Percentiles rank a stretch among this genome's conserved stretches.
These are phyloP conservation scores for Scrobipalpa atriplicella DNA, from an alignment of 2,888 invertebrate genomes.

Conservation along the genomic window DNA sequence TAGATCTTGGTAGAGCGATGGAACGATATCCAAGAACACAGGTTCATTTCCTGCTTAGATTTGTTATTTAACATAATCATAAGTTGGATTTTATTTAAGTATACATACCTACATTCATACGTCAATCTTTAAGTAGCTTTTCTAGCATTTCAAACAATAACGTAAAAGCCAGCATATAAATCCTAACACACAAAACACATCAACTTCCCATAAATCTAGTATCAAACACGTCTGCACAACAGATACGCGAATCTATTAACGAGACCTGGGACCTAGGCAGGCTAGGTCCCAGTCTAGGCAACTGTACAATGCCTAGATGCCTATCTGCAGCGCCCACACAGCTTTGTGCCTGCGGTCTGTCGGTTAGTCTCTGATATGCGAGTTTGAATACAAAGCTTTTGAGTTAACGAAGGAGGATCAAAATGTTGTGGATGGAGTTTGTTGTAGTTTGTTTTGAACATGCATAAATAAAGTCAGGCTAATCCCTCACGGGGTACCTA, in stretches of 20 bases:
- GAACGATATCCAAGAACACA: no score
- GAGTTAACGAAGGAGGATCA: slow-evolving; percentile 3
- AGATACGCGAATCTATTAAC: slow-evolving; percentile 17
- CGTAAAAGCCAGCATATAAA: not conserved
- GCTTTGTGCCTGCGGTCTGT: slow-evolving; percentile 1
- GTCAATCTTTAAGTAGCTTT: no score
- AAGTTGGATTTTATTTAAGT: no score
- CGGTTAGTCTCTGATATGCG: slow-evolving; percentile 11
- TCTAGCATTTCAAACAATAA: no score
- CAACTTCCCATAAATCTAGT: slow-evolving; percentile 11
- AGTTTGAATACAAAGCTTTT: slow-evolving; percentile 18
- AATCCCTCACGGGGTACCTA: no score
- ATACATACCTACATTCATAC: no score
- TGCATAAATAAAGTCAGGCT: no score
- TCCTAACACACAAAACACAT: not conserved
- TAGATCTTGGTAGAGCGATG: no score
- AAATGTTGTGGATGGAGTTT: no score
- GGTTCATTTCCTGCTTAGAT: no score
- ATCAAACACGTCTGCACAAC: not conserved
- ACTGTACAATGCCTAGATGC: slow-evolving; percentile 18
- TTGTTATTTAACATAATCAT: no score
- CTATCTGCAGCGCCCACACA: not conserved
- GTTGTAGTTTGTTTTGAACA: no score
- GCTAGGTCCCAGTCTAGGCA: slow-evolving; percentile 16
- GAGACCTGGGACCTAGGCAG: slow-evolving; percentile 20